Conservation (phyloP, 2,113 vertebrate genomes). For the Stictonetta naevosa region DNA sequence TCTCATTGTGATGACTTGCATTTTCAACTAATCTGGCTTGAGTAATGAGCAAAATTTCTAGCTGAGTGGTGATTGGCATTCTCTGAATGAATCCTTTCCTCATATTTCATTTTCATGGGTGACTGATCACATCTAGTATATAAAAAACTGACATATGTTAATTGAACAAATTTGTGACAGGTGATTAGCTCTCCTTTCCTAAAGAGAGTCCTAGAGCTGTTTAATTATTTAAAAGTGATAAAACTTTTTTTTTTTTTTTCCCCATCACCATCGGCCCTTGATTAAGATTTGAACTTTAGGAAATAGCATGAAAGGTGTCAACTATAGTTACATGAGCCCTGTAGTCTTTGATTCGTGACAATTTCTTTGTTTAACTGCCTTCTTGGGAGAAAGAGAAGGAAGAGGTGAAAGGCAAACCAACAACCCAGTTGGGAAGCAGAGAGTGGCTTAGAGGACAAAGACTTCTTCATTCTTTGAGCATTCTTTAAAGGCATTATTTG, state of each 20-base stretch:
- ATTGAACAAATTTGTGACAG: constrained; percentile 60
- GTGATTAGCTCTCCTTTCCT: constrained; percentile 50
- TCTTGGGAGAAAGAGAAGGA: not conserved
- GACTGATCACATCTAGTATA: constrained; percentile 46
- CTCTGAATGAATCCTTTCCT: constrained; percentile 68
- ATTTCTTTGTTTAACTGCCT: not conserved
- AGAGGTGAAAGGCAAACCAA: not conserved
- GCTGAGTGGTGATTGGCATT: constrained; percentile 57
- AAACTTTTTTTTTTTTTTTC: not conserved
- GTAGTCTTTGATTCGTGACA: not conserved
- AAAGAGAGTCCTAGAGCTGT: not conserved
- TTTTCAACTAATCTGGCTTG: constrained; percentile 66
- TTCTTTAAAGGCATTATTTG: not conserved
- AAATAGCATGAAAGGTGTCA: not conserved
- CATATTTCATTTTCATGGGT: constrained; percentile 57
- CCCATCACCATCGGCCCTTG: accelerated
- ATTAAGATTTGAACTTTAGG: not conserved
- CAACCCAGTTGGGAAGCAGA: not conserved
- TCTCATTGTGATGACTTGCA: constrained; percentile 60
- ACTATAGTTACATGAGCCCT: not conserved
- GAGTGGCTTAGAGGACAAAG: not conserved
- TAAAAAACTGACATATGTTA: constrained; percentile 59
- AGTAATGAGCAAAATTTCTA: constrained; percentile 64
- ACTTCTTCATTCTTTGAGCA: not conserved
- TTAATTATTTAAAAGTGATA: not conserved